These are phyloP conservation scores for Emydoidea blandingii DNA, from an alignment of 2,797 vertebrate species.

Conservation along the genomic window DNA sequence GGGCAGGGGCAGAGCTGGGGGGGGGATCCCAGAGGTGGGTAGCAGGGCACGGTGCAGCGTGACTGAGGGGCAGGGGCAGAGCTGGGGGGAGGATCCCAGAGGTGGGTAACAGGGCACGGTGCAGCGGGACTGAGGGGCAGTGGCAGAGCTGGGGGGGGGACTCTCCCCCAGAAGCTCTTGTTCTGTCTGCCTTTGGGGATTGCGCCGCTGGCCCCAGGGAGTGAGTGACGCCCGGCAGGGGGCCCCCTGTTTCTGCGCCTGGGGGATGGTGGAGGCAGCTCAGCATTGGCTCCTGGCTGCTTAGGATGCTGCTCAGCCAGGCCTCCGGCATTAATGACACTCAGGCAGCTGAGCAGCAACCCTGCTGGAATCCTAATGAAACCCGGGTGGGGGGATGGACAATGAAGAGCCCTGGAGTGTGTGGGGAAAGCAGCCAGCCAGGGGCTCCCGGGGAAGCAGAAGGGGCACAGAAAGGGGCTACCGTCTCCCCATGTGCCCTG, in stretches of 20 bases:
- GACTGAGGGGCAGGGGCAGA: not conserved
- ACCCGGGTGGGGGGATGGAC: not conserved
- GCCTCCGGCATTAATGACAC: not conserved
- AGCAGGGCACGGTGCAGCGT: no score
- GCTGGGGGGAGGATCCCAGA: no score
- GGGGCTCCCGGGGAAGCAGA: not conserved
- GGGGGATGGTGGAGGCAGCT: not conserved
- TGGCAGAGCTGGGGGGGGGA: not conserved
- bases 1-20: no score
- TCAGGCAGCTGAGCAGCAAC: not conserved
- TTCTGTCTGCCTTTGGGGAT: no score
- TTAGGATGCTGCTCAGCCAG: not conserved
- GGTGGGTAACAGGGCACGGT: not conserved
- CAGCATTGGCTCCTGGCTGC: not conserved
- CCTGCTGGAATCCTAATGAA: not conserved
- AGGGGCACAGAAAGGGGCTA: not conserved
- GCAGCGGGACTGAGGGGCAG: not conserved
- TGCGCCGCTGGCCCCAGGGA: not conserved
- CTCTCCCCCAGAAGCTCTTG: not conserved
- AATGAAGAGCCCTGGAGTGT: accelerated
- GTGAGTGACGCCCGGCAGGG: no score
- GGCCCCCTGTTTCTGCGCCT: not conserved
- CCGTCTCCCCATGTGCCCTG: accelerated
- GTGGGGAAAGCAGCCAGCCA: not conserved
- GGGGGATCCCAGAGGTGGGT: no score